phyloP scores from a whole-genome alignment of 1,140 invertebrate genomes.

The Bombus polaris region DNA sequence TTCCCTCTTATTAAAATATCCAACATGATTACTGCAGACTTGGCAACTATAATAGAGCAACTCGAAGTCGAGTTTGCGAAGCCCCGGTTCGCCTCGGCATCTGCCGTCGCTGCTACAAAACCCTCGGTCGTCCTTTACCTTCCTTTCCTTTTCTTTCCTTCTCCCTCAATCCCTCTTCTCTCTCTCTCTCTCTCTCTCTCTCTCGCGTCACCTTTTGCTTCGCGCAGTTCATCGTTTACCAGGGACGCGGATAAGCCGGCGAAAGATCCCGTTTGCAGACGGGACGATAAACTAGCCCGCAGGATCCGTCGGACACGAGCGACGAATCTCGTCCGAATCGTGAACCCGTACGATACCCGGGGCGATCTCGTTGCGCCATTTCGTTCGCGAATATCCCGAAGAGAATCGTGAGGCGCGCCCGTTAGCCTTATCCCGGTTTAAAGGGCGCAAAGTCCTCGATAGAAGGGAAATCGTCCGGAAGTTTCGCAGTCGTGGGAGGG shows the following conservation, averaged over 20 bases:
- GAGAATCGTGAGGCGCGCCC: slow-evolving; percentile 44
- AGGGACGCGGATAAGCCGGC: neutral
- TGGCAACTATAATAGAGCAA: slow-evolving; percentile 79
- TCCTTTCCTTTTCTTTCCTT: neutral
- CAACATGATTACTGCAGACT: slow-evolving; percentile 80
- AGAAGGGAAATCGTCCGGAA: slow-evolving; percentile 62
- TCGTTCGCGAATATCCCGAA: slow-evolving; percentile 34
- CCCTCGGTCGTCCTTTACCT: neutral
- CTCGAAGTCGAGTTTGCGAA: slow-evolving; percentile 74
- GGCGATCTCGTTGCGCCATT: neutral
- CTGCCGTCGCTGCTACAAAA: slow-evolving; percentile 27
- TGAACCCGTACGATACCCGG: neutral
- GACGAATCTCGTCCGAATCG: neutral
- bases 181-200: too few relatives aligned
- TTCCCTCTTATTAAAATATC: slow-evolving; percentile 81
- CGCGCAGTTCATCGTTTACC: neutral
- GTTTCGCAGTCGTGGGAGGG: slow-evolving; percentile 58
- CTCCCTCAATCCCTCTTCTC: too few relatives aligned
- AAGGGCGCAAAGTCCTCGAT: slow-evolving; percentile 63
- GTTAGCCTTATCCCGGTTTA: slow-evolving; percentile 51
- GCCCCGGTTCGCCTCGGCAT: slow-evolving; percentile 40
- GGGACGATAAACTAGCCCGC: neutral
- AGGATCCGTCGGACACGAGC: neutral
- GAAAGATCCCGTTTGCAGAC: slow-evolving; percentile 5
- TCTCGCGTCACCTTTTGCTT: neutral